Conservation (phyloP, 2,888 invertebrate genomes). For the Melangyna quadrimaculata region DNA sequence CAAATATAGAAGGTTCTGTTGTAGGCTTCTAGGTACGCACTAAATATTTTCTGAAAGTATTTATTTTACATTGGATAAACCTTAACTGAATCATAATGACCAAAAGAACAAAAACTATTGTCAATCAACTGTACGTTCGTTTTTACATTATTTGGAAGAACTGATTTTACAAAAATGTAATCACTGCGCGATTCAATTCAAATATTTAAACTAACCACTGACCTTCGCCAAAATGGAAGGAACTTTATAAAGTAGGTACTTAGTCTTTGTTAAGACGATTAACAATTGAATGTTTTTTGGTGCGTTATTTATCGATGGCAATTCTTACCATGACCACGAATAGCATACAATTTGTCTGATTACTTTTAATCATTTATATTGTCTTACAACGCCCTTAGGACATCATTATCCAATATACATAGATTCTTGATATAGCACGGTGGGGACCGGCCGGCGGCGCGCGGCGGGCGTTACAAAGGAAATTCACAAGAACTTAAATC, state of each 20-base stretch:
- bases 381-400: not conserved
- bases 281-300: not conserved
- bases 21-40: too few relatives aligned
- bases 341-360: conserved; percentile 52
- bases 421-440: not conserved
- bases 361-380: conserved; percentile 49
- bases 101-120: not conserved
- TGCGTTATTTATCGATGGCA: not conserved
- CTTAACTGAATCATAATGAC: not conserved
- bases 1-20: not conserved
- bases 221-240: not conserved
- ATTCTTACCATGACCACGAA: not conserved
- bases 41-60: not conserved
- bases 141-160: too few relatives aligned
- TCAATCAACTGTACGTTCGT: not conserved
- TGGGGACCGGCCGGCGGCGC: too few relatives aligned
- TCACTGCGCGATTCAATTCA: not conserved
- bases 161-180: not conserved
- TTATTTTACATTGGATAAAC: not conserved
- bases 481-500: not conserved
- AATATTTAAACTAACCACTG: not conserved
- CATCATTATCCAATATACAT: not conserved
- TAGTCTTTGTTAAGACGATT: not conserved
- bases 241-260: not conserved
- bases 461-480: not conserved